Evolutionary conservation across 2,797 vertebrate species (phyloP), one percentile per base, ranked within the genome.

Genomic region (Neosilurus mollespiculum): DNA sequence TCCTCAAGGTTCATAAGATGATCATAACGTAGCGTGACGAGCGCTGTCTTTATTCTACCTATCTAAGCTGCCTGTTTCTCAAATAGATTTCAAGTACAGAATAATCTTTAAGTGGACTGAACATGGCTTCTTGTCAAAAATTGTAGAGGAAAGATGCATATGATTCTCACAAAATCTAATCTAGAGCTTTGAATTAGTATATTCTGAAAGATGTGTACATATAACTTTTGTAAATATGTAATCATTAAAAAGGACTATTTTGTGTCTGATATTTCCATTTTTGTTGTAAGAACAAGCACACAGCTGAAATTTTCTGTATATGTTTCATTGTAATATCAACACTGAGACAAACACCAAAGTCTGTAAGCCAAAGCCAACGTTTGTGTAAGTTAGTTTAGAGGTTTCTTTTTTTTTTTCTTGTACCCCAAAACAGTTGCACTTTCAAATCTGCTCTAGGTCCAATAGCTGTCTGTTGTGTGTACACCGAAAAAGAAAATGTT

Each of bases 201-300:
- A 86, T 89, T 81, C 81, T 85, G 78, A 85, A 87, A 83, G 59
- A 78, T 79, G 85, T 87, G 82, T 81, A 84, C 86, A 86, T 54
- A 83, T 82, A 85, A 84, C 84, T 78, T 85, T 87, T 87, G 86
- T 89, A 86, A 89, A 88, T 86, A 87, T 78, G 82, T 75, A 87
- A 85, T 69, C 81, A 88, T 86, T 86, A 85, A 88, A 88, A 43
- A 59, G 71, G 54, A 84, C 9, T 62, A 77, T 83, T 75, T 70
- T 80, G 82, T 82, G 81, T 65, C 59, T 78, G n/a, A 58, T 2
- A 20, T 71, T 70, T 81, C 14, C 3, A 2, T 79, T 73, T 49
- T 82, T 43, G 49, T 37, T 58, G 34, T 49, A 24, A 70, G 10
- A 67, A 73, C 10, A 30, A 71, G 14, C 18, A n/a, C 71, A 37